phyloP scores from a whole-genome alignment of 2,888 invertebrate species.

The Hirtodrosophila confusa region DNA sequence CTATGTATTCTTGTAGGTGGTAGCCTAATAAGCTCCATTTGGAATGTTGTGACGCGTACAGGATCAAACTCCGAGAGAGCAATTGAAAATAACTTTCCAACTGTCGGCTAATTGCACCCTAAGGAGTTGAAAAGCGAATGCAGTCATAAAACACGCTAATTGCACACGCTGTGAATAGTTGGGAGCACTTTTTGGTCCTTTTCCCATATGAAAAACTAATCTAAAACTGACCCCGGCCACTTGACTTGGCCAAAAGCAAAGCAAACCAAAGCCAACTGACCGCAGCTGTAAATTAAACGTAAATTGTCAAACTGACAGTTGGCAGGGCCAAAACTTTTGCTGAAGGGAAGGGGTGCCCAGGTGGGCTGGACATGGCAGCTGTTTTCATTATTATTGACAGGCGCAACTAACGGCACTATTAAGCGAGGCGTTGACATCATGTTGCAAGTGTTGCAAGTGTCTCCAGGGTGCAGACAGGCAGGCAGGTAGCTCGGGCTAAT shows the following conservation, averaged over 20 bases:
- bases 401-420: constrained; percentile 68
- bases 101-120: constrained; percentile 69
- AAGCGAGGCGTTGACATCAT: constrained; percentile 70
- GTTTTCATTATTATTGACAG: constrained; percentile 77
- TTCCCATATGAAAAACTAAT: constrained; percentile 66
- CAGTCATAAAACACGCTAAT: constrained; percentile 73
- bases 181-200: constrained; percentile 2
- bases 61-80: constrained; percentile 50
- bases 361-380: constrained; percentile 60
- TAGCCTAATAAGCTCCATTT: constrained; percentile 17
- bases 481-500: constrained; percentile 40
- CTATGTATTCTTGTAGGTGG: neutral
- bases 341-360: constrained; percentile 23
- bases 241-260: constrained; percentile 57
- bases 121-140: constrained; percentile 59
- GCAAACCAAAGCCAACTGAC: constrained; percentile 42
- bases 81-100: constrained; percentile 62
- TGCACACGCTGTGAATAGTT: constrained; percentile 37
- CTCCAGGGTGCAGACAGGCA: constrained; percentile 43
- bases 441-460: constrained; percentile 47
- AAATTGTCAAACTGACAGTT: constrained; percentile 68
- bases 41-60: constrained; percentile 4
- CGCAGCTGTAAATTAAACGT: constrained; percentile 76
- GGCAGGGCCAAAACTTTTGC: constrained; percentile 53
- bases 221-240: constrained; percentile 67